A percentile compares a stretch with the other conserved stretches of the same genome.
Evolutionary conservation across 2,113 vertebrate genomes (phyloP).

Genomic region (Hymenochirus boettgeri): DNA sequence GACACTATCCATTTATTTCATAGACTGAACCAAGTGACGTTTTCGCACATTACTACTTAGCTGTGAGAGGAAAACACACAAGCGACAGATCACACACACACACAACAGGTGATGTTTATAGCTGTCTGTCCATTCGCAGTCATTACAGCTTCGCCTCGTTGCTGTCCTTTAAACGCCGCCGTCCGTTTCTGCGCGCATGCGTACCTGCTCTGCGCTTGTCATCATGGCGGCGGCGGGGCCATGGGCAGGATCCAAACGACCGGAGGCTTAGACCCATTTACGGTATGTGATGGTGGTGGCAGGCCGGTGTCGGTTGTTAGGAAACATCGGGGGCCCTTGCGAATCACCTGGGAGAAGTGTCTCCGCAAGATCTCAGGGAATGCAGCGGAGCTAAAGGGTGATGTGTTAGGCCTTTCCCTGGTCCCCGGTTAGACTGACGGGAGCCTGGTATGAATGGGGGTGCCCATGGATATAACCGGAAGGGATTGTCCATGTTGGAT

Average conservation of each 20-base stretch:
- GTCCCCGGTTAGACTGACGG: neutral
- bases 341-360: neutral
- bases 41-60: no score
- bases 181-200: conserved; percentile 60
- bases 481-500: neutral
- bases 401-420: neutral
- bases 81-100: no score
- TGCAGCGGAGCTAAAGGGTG: neutral
- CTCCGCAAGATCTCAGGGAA: neutral
- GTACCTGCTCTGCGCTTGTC: conserved; percentile 78
- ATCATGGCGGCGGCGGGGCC: conserved; percentile 98
- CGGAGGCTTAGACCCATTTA: conserved; percentile 90
- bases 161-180: conserved; percentile 56
- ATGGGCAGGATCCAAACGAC: conserved; percentile 98
- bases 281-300: conserved; percentile 61
- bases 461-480: conserved; percentile 7
- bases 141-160: no score
- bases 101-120: no score
- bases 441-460: conserved; percentile 41
- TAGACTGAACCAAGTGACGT: no score
- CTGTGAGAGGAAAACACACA: no score
- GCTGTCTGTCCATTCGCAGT: no score
- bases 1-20: no score
- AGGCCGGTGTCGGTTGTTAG: no score
- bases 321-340: neutral